Conservation (phyloP, 2,888 invertebrate genomes). For the Trachelus tabidus region DNA sequence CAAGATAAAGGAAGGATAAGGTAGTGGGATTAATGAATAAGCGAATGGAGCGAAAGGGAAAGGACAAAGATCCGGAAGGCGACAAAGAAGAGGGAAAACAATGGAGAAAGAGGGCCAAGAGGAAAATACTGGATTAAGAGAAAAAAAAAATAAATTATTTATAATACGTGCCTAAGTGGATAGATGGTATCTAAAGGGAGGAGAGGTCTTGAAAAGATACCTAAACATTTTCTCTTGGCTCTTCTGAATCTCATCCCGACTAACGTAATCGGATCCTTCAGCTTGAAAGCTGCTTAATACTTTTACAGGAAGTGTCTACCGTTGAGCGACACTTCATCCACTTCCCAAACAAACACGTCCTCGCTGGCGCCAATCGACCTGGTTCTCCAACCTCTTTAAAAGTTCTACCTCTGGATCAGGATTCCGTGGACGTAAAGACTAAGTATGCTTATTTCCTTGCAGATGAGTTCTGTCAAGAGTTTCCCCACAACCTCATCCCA, state of each 20-base stretch:
- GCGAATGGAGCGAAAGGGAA: slow-evolving; percentile 3
- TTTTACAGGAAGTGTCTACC: background rate
- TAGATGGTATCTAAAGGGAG: slow-evolving; percentile 4
- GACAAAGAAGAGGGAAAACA: slow-evolving; percentile 7
- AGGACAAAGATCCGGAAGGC: slow-evolving; percentile 1
- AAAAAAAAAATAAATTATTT: slow-evolving; percentile 35
- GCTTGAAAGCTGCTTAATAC: background rate
- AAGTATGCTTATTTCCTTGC: slow-evolving; percentile 45
- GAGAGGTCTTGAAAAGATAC: background rate
- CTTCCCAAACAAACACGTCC: background rate
- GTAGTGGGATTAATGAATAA: background rate
- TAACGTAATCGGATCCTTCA: background rate
- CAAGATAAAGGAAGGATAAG: slow-evolving; percentile 9
- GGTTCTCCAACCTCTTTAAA: background rate
- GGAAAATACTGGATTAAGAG: background rate
- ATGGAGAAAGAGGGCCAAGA: background rate
- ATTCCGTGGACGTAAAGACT: background rate
- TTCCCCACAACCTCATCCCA: slow-evolving; percentile 89
- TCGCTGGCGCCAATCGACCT: background rate
- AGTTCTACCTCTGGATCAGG: background rate
- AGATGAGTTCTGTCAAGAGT: slow-evolving; percentile 95
- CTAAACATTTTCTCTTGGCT: slow-evolving; percentile 14
- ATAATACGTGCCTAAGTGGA: slow-evolving; percentile 46
- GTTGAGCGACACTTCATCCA: background rate
- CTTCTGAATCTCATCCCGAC: slow-evolving; percentile 5